These are phyloP conservation scores for Isurus oxyrinchus DNA, from an alignment of 2,113 vertebrate genomes.

Conservation along the genomic window DNA sequence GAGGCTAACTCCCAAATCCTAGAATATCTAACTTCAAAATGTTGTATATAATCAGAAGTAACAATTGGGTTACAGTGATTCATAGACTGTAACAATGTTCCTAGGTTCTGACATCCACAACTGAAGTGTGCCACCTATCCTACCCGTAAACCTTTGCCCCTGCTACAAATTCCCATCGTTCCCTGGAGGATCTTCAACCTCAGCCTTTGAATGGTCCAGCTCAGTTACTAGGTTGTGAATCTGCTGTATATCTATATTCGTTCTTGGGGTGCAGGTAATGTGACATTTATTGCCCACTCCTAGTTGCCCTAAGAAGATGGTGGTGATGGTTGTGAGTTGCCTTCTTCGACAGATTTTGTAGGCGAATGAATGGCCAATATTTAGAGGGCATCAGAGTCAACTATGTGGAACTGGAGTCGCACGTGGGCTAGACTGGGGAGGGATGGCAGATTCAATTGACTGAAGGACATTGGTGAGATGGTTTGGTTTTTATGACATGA, in stretches of 20 bases:
- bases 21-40: neutral
- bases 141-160: too few species aligned
- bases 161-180: neutral
- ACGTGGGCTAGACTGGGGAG: neutral
- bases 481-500: neutral
- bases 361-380: neutral
- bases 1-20: neutral
- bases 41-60: neutral
- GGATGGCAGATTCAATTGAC: neutral
- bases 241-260: neutral
- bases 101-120: neutral
- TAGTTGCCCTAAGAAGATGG: neutral
- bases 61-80: neutral
- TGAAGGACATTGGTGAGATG: neutral
- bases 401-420: neutral
- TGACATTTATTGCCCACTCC: neutral
- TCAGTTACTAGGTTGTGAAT: neutral
- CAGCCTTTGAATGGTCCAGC: neutral
- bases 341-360: neutral
- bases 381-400: neutral
- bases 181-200: neutral
- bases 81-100: neutral
- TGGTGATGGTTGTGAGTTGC: too few species aligned
- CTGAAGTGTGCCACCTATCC: neutral
- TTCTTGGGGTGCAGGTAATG: neutral